Base-by-base conservation (phyloP, 35 echinoderm and acorn worm genomes). In the Apostichopus japonicus region DNA sequence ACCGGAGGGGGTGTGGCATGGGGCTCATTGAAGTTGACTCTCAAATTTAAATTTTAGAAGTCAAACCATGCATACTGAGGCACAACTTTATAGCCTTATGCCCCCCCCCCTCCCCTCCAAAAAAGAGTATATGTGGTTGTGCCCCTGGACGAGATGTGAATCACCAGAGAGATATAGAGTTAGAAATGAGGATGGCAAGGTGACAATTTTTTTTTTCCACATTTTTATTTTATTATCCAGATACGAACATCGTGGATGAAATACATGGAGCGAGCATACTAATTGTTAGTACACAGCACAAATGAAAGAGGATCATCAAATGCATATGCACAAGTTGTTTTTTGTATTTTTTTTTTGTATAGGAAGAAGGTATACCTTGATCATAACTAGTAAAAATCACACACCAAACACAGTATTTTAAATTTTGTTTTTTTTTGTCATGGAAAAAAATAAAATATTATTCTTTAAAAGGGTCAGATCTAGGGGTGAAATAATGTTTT, bases 231-330 rank as follows among this genome's bases (percentile, higher is more conserved):
- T 19, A 52, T 83, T 83, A 44, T 83, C 79, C 79, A 83, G 79
- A 83, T 55, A 83, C 14, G 79, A 79, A n/a, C 54, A 83, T 83
- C 79, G 33, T 83, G 79, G 79, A 83, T 83, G 25, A 83, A 83
- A 54, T 55, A 83, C 79, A 83, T 83, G 79, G 79, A 83, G 79
- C 79, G 24, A 83, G 79, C 79, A 83, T 83, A 83, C 79, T 44
- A 44, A 44, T 83, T 44, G 79, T 83, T 83, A 83, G 79, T 83
- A 83, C 79, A 83, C 79, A 83, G 79, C 79, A 83, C 79, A 83
- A 83, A 44, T 44, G 33, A 44, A 83, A 11, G 63, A 54, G 51
- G 79, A 83, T 83, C 79, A 54, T 83, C 8, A 54, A 67, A 67
- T 67, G 63, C 63, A 54, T 83, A 83, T 55, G 17, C 44, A 83